Evolutionary conservation across 2,113 vertebrate genomes (phyloP), one percentile per base, ranked within the genome.

Genomic region (Spheniscus mendiculus): DNA sequence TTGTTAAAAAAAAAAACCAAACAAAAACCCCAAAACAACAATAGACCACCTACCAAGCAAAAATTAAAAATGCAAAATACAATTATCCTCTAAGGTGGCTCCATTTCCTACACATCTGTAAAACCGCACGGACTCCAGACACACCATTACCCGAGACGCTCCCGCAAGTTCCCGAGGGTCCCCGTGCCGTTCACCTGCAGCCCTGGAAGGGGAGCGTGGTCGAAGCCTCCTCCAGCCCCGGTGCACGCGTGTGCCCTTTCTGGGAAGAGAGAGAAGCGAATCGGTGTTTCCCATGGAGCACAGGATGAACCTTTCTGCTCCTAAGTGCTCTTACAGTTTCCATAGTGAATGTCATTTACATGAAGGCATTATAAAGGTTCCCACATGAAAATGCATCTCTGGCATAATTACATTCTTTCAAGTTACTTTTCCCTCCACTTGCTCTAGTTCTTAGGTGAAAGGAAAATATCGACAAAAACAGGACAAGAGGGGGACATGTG

Each of bases 361-460:
- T 92, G 71, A 95, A 89, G 82, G 42, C 84, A 95, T 89, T 93
- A 89, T 65, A 94, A 96, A 91, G 62, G 71, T 82, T 97, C 87
- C 95, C 95, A 97, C 89, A 93, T 89, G 34, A 97, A 96, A 95
- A 83, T 96, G 59, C 90, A 92, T 36, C 91, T 95, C 96, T 96
- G 79, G 87, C 63, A 89, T 92, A 84, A 92, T 93, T 88, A 89
- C 73, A 80, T 87, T 91, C 84, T 89, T 94, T 77, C 69, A 92
- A 96, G 81, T 89, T 91, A 95, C 82, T 94, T 88, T 93, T 93
- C 84, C 93, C 95, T 93, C 85, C 72, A 89, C 84, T 93, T 91
- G 58, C 79, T 78, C 9, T 19, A 83, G 49, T 61, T 83, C 66
- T 88, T 62, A 65, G 63, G 76, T 89, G 44, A 93, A 96, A 91